Evolutionary conservation across 2,113 vertebrate species (phyloP), one percentile per base, ranked within the genome.

Genomic region (Glaucidium brasilianum): DNA sequence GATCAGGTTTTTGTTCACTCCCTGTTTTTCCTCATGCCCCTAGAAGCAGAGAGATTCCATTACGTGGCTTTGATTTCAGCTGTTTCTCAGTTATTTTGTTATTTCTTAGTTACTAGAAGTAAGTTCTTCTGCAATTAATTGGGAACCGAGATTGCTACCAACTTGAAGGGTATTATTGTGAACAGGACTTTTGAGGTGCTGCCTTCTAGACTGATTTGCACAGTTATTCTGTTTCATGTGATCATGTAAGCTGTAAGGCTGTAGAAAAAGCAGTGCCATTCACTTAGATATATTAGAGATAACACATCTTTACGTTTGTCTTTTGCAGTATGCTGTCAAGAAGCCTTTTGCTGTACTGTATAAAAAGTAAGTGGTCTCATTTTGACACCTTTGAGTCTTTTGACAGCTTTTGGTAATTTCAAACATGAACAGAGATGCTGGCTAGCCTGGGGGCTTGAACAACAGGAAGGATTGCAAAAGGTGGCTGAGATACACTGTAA

Each of bases 311-410:
- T 49, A 59, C 64, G 37, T 96, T 94, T 68, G 63, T 90, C 20
- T 97, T 96, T 98, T 98, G 92, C 98, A 99, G 99, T 99, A 99
- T 97, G 98, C 99, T 32, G 91, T 99, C 97, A 99, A 99, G 98
- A 99, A 99, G 78, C 99, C 99, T 10, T 99, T 98, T 88, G 99
- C 99, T 26, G 97, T 99, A 21, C 94, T 99, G 8, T 99, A 99
- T 98, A 99, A 99, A 96, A 99, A 98, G 99, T 99, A 98, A 99
- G 99, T 58, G 45, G 20, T 98, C 26, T 60, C 14, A 5, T 43
- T 97, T 93, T 94, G 66, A 25, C 11, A 6, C 21, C 37, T 69
- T 66, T 35, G 18, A 37, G 11, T 83, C 34, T 90, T 72, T 50
- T 68, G 55, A 16, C 20, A 30, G 64, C 14, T 15, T 53, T 73